phyloP scores from a whole-genome alignment of 2,888 invertebrate species.

The Cephus rjabovi region DNA sequence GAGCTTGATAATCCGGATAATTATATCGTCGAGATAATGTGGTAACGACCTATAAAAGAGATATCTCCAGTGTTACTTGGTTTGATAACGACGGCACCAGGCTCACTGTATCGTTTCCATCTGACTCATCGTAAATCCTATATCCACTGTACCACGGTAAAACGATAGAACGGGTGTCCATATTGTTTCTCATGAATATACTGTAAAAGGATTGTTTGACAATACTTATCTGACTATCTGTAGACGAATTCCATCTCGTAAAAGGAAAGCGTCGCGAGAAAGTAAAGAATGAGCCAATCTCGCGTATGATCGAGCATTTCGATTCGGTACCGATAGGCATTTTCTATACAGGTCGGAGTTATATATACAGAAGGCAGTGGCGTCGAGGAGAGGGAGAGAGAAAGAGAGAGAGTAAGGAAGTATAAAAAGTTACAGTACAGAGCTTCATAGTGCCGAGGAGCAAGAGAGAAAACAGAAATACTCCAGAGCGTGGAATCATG shows the following conservation, averaged over 20 bases:
- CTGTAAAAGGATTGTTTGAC: too few species aligned
- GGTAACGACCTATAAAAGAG: slow-evolving; percentile 21
- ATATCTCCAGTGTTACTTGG: slow-evolving; percentile 14
- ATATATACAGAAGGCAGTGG: slow-evolving; percentile 14
- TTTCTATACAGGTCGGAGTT: slow-evolving; percentile 26
- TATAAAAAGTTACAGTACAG: slow-evolving; percentile 1
- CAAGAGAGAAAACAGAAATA: neutral
- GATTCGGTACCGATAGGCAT: slow-evolving; percentile 39
- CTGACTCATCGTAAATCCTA: too few species aligned
- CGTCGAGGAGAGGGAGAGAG: slow-evolving; percentile 7
- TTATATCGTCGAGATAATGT: slow-evolving; percentile 22
- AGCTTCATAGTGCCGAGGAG: slow-evolving; percentile 3
- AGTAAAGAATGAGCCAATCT: slow-evolving; percentile 58
- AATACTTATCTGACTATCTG: neutral
- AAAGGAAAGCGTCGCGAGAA: slow-evolving; percentile 42
- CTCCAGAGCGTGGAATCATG: slow-evolving; percentile 18
- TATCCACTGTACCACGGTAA: too few species aligned
- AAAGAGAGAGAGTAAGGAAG: slow-evolving; percentile 20
- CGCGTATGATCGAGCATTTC: slow-evolving; percentile 58
- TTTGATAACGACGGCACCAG: neutral
- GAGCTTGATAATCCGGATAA: slow-evolving; percentile 16
- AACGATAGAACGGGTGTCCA: too few species aligned
- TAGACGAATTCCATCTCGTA: slow-evolving; percentile 5
- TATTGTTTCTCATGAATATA: too few species aligned
- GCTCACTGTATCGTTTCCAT: too few species aligned